Conservation (phyloP, 2,113 vertebrate species). For the crab-eating macaque (Macaca fascicularis) region DNA sequence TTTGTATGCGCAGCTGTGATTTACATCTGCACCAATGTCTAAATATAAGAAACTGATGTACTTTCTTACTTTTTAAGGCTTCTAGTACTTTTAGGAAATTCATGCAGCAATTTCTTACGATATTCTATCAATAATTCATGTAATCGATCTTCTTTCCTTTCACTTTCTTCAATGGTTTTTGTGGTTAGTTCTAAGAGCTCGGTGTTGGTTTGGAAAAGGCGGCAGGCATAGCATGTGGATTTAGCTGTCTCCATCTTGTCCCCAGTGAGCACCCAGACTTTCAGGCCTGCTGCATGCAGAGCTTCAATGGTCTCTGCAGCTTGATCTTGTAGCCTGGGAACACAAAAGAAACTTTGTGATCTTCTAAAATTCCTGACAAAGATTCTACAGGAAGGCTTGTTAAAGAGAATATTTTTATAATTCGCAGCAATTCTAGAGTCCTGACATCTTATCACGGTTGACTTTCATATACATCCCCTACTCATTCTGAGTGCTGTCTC, state of each 20-base stretch:
- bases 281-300: slow-evolving; percentile 94
- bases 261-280: slow-evolving; percentile 97
- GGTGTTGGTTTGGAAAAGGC: slow-evolving; percentile 93
- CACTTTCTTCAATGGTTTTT: slow-evolving; percentile 87
- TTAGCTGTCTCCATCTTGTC: slow-evolving; percentile 99
- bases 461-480: neutral
- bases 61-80: slow-evolving; percentile 88
- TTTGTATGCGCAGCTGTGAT: neutral
- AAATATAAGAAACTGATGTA: slow-evolving; percentile 11
- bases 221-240: slow-evolving; percentile 96
- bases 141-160: slow-evolving; percentile 89
- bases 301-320: slow-evolving; percentile 96
- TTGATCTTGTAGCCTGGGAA: slow-evolving; percentile 93
- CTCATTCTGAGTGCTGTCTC: neutral
- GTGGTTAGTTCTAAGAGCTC: slow-evolving; percentile 95
- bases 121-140: slow-evolving; percentile 94
- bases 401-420: slow-evolving; percentile 25
- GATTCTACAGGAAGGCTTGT: neutral
- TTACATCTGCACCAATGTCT: neutral
- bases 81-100: slow-evolving; percentile 85
- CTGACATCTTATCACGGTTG: neutral
- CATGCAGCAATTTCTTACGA: slow-evolving; percentile 92
- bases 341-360: slow-evolving; percentile 39
- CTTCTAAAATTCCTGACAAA: neutral
- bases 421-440: slow-evolving; percentile 17